Percentiles rank a stretch among this genome's conserved stretches.
Conservation (phyloP, 2,888 invertebrate genomes). For the Fragum whitleyi region DNA sequence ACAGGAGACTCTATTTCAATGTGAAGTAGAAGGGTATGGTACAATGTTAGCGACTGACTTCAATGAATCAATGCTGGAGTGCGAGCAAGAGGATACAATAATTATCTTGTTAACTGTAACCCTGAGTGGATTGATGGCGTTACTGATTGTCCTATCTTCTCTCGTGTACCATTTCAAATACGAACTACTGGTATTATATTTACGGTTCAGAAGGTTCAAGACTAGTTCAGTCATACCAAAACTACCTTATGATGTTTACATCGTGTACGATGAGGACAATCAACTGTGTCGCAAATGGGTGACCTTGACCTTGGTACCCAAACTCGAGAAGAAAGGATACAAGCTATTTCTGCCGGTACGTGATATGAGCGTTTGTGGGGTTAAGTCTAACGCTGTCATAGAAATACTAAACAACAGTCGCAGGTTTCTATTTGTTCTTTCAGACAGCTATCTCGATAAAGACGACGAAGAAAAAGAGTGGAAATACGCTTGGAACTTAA, state of each 20-base stretch:
- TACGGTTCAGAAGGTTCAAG: conserved; percentile 10
- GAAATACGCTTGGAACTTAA: conserved; percentile 42
- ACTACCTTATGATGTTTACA: conserved; percentile 39
- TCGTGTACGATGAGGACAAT: conserved; percentile 44
- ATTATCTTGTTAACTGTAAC: neutral
- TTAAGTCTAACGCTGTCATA: conserved; percentile 27
- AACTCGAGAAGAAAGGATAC: conserved; percentile 34
- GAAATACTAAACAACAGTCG: conserved; percentile 19
- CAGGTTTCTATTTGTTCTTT: conserved; percentile 32
- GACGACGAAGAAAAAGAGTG: conserved; percentile 32
- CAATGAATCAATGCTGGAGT: conserved; percentile 2
- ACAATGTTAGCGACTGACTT: conserved; percentile 14
- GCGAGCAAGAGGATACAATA: neutral
- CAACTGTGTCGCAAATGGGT: conserved; percentile 30
- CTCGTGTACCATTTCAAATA: conserved; percentile 21
- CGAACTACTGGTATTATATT: conserved; percentile 35
- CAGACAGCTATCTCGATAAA: conserved; percentile 34
- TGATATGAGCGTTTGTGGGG: conserved; percentile 36
- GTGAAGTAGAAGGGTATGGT: conserved; percentile 30
- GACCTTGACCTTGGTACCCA: neutral
- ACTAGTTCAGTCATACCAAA: neutral
- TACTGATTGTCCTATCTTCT: conserved; percentile 26
- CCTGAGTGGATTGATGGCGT: neutral
- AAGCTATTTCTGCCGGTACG: conserved; percentile 29
- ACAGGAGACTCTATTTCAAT: conserved; percentile 27